phyloP scores from a whole-genome alignment of 2,113 vertebrate species.

The Oceanites oceanicus region DNA sequence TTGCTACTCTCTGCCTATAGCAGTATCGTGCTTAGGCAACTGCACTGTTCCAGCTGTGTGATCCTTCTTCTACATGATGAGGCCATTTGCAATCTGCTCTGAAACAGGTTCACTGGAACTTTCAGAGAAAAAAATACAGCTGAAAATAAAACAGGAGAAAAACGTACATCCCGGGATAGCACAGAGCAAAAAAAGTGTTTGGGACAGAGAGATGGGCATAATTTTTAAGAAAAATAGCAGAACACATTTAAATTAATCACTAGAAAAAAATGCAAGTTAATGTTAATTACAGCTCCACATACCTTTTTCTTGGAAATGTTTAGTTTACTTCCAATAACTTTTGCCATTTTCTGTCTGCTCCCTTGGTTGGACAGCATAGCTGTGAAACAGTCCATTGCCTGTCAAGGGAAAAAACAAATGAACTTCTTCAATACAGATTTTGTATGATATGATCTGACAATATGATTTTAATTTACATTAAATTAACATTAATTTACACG shows the following conservation, averaged over 20 bases:
- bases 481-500: neutral
- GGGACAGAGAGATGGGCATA: neutral
- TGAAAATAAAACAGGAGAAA: neutral
- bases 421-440: neutral
- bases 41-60: neutral
- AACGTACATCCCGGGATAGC: fast-evolving
- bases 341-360: slow-evolving; percentile 85
- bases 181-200: neutral
- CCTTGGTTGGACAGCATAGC: slow-evolving; percentile 86
- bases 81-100: neutral
- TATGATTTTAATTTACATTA: too few species aligned
- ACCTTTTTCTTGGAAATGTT: slow-evolving; percentile 98
- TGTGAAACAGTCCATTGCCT: slow-evolving; percentile 98
- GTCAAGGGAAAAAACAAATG: neutral
- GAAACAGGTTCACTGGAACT: neutral
- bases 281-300: neutral
- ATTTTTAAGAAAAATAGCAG: neutral
- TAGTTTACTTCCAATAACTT: slow-evolving; percentile 91
- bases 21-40: neutral
- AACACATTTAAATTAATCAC: neutral
- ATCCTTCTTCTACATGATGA: neutral
- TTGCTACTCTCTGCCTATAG: neutral
- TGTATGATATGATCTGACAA: neutral
- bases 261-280: neutral
- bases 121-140: neutral